These are phyloP conservation scores for Polylopha cassiicola DNA, from an alignment of 2,888 invertebrate species.

Conservation along the genomic window DNA sequence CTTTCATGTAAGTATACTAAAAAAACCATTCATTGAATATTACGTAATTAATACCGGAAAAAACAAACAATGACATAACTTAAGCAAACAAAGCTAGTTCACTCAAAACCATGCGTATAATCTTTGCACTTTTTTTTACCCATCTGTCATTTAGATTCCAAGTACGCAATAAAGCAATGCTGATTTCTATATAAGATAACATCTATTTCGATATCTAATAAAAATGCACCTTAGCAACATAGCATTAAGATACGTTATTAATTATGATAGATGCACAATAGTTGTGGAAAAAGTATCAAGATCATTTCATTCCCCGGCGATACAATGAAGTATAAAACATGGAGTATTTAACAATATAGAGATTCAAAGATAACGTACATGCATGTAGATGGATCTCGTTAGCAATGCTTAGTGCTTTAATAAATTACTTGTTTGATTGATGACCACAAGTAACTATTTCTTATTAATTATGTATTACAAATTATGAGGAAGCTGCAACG, in stretches of 20 bases:
- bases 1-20: too few relatives aligned
- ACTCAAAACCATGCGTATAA: too few relatives aligned
- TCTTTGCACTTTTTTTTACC: constrained; percentile 10
- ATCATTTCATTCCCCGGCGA: constrained; percentile 18
- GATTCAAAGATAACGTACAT: constrained; percentile 6
- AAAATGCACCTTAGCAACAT: not conserved
- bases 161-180: constrained; percentile 5
- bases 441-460: too few relatives aligned
- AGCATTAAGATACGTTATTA: not conserved
- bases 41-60: too few relatives aligned
- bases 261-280: constrained; percentile 9
- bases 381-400: not conserved
- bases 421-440: too few relatives aligned
- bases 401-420: not conserved
- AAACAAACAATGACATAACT: too few relatives aligned
- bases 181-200: constrained; percentile 13
- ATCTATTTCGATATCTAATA: constrained; percentile 2
- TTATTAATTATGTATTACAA: too few relatives aligned
- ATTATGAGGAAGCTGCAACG: too few relatives aligned
- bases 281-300: constrained; percentile 21
- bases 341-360: constrained; percentile 18
- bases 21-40: too few relatives aligned
- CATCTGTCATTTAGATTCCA: constrained; percentile 11
- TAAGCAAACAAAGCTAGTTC: too few relatives aligned
- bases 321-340: constrained; percentile 22